phyloP scores from a whole-genome alignment of 2,888 invertebrate genomes.

The Thysanoteuthis rhombus region DNA sequence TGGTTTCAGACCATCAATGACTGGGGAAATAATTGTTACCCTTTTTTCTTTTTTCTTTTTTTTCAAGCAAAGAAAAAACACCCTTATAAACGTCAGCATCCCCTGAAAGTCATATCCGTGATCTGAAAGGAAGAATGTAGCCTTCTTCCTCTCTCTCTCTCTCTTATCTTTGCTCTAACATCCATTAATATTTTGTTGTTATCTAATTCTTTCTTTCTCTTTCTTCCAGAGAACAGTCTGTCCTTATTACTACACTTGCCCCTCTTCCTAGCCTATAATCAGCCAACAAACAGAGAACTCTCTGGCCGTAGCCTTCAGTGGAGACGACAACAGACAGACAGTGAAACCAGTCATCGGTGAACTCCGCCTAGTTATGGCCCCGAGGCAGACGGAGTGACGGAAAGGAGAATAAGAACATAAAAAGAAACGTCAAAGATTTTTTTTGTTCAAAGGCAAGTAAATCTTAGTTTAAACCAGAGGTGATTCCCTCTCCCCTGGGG shows the following conservation, averaged over 20 bases:
- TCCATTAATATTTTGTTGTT: not conserved
- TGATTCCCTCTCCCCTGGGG: too few species aligned
- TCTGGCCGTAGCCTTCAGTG: not conserved
- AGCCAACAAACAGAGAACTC: conserved; percentile 38
- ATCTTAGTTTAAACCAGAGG: not conserved
- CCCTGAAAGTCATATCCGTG: too few species aligned
- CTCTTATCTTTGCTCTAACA: too few species aligned
- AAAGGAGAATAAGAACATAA: not conserved
- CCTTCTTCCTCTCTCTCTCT: too few species aligned
- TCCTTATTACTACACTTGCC: conserved; percentile 53
- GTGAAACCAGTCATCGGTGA: too few species aligned
- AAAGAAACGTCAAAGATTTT: not conserved
- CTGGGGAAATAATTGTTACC: too few species aligned
- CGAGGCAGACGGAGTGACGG: not conserved
- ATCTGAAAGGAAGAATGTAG: too few species aligned
- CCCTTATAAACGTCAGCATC: too few species aligned
- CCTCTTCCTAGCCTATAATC: conserved; percentile 47
- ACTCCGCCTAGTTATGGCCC: too few species aligned
- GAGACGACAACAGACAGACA: not conserved
- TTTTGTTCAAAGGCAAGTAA: not conserved
- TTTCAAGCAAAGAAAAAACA: too few species aligned
- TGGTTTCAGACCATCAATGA: too few species aligned
- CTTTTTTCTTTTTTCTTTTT: too few species aligned
- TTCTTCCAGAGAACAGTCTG: conserved; percentile 47
- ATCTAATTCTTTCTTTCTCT: not conserved